Evolutionary conservation across 2,113 vertebrate species (phyloP), one percentile per base, ranked within the genome.

Genomic region (Hiodon tergisus): DNA sequence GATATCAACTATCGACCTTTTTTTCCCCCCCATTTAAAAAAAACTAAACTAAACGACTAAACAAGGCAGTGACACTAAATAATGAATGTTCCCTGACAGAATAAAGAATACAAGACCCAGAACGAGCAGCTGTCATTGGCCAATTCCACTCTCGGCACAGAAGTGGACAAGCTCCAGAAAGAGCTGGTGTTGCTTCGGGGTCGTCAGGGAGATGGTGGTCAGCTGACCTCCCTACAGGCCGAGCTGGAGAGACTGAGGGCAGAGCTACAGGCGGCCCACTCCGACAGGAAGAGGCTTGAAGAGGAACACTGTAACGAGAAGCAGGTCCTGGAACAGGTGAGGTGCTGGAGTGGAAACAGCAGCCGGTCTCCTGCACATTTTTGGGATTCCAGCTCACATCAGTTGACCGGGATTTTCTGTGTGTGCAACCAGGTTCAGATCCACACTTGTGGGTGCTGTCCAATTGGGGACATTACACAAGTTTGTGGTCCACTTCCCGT

Each of bases 131-230:
- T 99, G 65, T 77, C 81, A 0, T 0, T 14, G 0, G 73, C 83
- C 4, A 88, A 90, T 0, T 61, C 77, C 7, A 14, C 65, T 0
- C 86, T 94, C 67, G 76, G 83, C 14, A 79, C 83, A 0, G 95
- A 98, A 85, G 84, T 98, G 10, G 87, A 79, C 74, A 95, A 90
- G 78, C 87, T 98, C 81, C 94, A 92, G 85, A 95, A 92, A 81
- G 89, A 96, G 79, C 88, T 99, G 87, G 81, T 90, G 9, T 81
- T 72, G 5, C 75, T 90, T 31, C 89, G 88, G 60, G 87, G 17
- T 82, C 88, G 3, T 10, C 89, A 82, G 8, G 79, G 71, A 0
- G 87, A 87, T 0, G 72, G 58, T 50, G 85, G 78, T 57, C 92
- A 90, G 81, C 74, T 93, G 2, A 46, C 60, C n/a, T 89, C 87